These are phyloP conservation scores for Gallinago paraguaiae DNA, from an alignment of 2,113 vertebrate genomes.

Conservation along the genomic window DNA sequence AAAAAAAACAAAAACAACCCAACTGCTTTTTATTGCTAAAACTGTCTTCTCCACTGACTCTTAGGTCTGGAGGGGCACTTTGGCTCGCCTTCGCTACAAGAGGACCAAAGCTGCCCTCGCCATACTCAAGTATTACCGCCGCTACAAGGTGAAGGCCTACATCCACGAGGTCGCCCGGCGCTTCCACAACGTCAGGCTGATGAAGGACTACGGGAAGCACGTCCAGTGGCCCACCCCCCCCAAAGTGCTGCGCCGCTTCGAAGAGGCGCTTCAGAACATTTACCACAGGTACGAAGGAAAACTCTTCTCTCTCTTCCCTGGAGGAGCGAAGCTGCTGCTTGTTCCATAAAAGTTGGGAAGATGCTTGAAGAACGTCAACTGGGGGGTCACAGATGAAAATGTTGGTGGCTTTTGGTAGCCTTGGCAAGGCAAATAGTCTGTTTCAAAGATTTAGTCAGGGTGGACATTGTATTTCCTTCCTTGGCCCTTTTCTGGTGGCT, in stretches of 20 bases:
- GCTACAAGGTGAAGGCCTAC: conserved; percentile 92
- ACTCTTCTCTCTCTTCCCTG: too few relatives aligned
- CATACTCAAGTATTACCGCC: conserved; percentile 86
- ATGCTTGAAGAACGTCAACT: background rate
- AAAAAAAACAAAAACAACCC: too few relatives aligned
- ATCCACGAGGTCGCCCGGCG: conserved; percentile 84
- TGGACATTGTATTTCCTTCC: background rate
- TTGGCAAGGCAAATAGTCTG: background rate
- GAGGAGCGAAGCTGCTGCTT: background rate
- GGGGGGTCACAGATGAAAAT: accelerated
- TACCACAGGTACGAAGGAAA: conserved; percentile 82
- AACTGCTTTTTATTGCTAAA: background rate
- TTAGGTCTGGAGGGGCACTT: conserved; percentile 92
- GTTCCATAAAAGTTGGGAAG: background rate
- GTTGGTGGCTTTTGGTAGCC: background rate
- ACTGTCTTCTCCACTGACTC: background rate
- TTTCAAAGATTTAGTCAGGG: background rate
- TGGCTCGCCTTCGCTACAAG: conserved; percentile 89
- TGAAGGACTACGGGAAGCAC: conserved; percentile 86
- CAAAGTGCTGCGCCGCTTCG: conserved; percentile 87
- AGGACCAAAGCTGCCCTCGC: conserved; percentile 84
- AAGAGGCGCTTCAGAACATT: conserved; percentile 85
- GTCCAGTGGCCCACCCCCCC: conserved; percentile 92
- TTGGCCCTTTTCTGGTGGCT: background rate
- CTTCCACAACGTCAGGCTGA: conserved; percentile 81